Evolutionary conservation across 2,888 invertebrate genomes (phyloP).

Genomic region (Hyppa rectilinea): DNA sequence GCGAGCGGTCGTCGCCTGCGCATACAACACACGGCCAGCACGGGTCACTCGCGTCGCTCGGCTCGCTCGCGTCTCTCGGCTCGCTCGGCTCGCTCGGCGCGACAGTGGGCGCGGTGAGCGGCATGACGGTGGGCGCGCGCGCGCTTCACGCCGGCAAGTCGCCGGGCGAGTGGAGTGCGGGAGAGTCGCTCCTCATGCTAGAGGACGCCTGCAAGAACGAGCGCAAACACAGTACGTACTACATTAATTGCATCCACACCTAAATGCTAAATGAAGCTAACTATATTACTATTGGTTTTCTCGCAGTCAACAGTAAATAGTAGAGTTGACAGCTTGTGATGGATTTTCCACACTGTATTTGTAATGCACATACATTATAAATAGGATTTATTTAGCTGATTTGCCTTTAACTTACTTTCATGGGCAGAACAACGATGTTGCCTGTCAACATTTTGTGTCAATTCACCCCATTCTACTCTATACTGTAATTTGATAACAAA

Average conservation of each 20-base stretch:
- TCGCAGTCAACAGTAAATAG: no score
- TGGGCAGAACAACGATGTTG: neutral
- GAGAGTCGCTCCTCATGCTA: conserved; percentile 87
- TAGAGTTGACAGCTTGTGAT: no score
- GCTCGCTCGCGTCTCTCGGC: conserved; percentile 19
- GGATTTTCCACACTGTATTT: no score
- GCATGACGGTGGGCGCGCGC: conserved; percentile 62
- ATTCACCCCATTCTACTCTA: neutral
- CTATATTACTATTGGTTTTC: no score
- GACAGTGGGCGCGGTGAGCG: conserved; percentile 52
- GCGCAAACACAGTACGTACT: conserved; percentile 84
- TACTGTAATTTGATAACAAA: neutral
- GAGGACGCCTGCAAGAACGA: conserved; percentile 89
- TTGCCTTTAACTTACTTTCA: neutral
- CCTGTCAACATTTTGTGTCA: neutral
- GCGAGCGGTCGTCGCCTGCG: conserved; percentile 65
- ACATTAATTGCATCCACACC: neutral
- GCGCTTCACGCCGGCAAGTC: conserved; percentile 86
- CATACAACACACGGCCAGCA: conserved; percentile 43
- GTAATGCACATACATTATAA: no score
- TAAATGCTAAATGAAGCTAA: no score
- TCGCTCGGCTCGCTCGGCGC: conserved; percentile 40
- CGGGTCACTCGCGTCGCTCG: conserved; percentile 47
- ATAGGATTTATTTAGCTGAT: neutral
- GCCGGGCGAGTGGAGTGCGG: conserved; percentile 88